These are phyloP conservation scores for Octomys mimax DNA, from an alignment of 2,797 vertebrate species.

Conservation along the genomic window DNA sequence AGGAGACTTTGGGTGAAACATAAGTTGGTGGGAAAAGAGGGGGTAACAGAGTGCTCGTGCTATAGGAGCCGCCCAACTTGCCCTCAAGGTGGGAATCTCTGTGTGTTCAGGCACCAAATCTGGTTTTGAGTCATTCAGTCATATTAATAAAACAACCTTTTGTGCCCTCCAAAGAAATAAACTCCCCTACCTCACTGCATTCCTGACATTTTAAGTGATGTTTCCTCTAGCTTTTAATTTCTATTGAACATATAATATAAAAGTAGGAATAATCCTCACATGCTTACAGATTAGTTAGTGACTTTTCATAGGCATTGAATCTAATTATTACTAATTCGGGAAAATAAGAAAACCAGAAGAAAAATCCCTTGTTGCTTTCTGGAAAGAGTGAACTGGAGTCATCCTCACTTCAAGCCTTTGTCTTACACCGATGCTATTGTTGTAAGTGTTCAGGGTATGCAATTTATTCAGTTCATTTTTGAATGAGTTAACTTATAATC, in stretches of 20 bases:
- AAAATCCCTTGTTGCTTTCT: neutral
- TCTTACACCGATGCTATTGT: neutral
- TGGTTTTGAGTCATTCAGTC: neutral
- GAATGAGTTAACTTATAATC: neutral
- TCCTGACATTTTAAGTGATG: slow-evolving; percentile 37
- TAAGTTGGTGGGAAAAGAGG: neutral
- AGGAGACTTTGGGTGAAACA: slow-evolving; percentile 39
- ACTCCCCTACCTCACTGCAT: neutral
- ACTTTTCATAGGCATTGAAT: neutral
- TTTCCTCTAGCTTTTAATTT: neutral
- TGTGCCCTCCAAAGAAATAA: neutral
- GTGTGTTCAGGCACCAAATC: neutral
- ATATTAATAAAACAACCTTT: slow-evolving; percentile 1
- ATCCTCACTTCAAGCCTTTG: neutral
- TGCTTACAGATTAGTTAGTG: neutral
- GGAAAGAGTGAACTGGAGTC: neutral
- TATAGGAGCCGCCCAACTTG: neutral
- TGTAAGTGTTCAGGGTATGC: neutral
- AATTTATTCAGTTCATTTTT: neutral
- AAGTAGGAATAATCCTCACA: neutral
- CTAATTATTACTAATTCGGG: neutral
- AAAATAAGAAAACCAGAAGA: neutral
- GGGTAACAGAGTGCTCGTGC: neutral
- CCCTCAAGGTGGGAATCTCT: slow-evolving; percentile 8
- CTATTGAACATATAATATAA: neutral